phyloP scores from a whole-genome alignment of 2,113 vertebrate genomes.

The Penelope pileata region DNA sequence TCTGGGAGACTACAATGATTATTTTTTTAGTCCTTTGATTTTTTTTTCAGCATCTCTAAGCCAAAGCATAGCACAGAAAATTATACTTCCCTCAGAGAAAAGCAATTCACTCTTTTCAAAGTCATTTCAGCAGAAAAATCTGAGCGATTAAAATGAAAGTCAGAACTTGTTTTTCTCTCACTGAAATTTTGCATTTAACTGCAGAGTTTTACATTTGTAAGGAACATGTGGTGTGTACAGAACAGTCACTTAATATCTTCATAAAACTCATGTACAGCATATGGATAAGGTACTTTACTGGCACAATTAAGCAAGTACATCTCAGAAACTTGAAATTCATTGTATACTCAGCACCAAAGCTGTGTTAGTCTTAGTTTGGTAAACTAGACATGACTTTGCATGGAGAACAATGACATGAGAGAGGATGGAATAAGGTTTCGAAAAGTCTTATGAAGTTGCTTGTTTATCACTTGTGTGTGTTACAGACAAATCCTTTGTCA shows the following conservation, averaged over 20 bases:
- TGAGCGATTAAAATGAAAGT: conserved; percentile 5
- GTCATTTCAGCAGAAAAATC: conserved; percentile 5
- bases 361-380: neutral
- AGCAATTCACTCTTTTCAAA: conserved; percentile 2
- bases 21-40: neutral
- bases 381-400: neutral
- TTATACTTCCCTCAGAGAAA: neutral
- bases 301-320: neutral
- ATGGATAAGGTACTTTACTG: neutral
- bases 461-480: neutral
- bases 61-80: neutral
- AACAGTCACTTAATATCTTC: neutral
- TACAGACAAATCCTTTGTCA: neutral
- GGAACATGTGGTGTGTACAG: neutral
- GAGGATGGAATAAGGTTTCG: neutral
- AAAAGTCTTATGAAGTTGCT: neutral
- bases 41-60: neutral
- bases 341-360: neutral
- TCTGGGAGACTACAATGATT: neutral
- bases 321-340: neutral
- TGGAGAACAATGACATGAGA: neutral
- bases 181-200: conserved; percentile 27
- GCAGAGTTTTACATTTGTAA: neutral
- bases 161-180: neutral
- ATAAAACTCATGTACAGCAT: neutral